Evolutionary conservation across 2,797 vertebrate species (phyloP), one percentile per base, ranked within the genome.

Genomic region (Danio aesculapii): DNA sequence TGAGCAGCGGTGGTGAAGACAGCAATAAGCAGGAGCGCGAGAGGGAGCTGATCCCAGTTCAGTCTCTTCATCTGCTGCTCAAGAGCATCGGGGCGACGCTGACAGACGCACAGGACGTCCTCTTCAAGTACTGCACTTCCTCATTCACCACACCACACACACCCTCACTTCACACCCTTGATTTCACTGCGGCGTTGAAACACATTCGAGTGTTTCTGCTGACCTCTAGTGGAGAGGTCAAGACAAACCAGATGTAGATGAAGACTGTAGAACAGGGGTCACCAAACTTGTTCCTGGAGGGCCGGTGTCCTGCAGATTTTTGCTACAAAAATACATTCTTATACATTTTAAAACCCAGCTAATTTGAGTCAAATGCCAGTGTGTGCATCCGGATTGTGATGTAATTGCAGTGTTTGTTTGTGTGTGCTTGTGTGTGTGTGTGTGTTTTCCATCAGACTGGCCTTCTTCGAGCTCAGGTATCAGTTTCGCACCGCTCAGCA

Each of bases 61-160:
- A 96, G 88, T 97, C 93, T 0, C 89, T 99, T 59, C 97, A 99
- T 88, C 92, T 99, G 83, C 89, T 99, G 86, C 94, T 99, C 69
- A 98, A 98, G 93, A 99, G 97, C 71, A 99, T 99, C 67, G 97
- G 98, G 16, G 97, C 98, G n/a, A 98, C 97, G 0, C 96, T 99
- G 57, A 98, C 98, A 7, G 97, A 98, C 5, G 96, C 95, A 8
- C 97, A 99, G 90, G 98, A 99, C 77, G 92, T 99, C 41, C 95
- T 99, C 84, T 98, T 99, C 86, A 98, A 99, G 98, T 99, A 97
- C 8, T 0, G 47, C 5, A 55, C 70, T 39, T 50, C 43, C 30
- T 30, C 16, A 8, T 58, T 6, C 13, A 58, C 6, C n/a, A 7
- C 17, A 58, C 30, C 30, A 30, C 30, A 30, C 30, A 30, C 21